A percentile compares a stretch with the other conserved stretches of the same genome.
phyloP scores from a whole-genome alignment of 1,140 invertebrate genomes.

The Bombus confusus region DNA sequence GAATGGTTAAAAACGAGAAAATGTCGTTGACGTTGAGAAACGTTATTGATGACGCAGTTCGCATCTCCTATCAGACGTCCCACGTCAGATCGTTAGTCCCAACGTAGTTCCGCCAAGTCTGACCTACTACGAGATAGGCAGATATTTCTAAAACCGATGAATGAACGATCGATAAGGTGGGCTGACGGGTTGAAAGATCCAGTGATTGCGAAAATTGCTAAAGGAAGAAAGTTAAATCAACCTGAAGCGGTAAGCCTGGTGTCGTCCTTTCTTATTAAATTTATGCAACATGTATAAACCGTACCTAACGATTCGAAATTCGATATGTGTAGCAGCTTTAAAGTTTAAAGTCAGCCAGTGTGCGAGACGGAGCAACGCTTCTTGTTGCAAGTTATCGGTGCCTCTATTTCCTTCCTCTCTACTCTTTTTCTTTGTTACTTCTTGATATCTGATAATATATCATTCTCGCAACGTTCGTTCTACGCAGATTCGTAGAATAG shows the following conservation, averaged over 20 bases:
- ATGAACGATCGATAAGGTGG: constrained; percentile 43
- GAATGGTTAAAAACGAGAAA: not conserved
- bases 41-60: constrained; percentile 42
- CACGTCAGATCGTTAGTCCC: constrained; percentile 54
- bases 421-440: too few species aligned
- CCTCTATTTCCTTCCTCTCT: too few species aligned
- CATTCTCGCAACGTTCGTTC: too few species aligned
- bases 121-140: constrained; percentile 34
- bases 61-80: constrained; percentile 29
- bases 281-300: not conserved
- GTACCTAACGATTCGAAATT: not conserved
- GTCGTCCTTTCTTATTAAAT: not conserved
- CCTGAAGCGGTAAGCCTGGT: not conserved
- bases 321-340: not conserved
- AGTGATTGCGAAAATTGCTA: not conserved
- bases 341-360: not conserved
- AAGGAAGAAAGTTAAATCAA: constrained; percentile 9
- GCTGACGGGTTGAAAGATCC: constrained; percentile 25
- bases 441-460: too few species aligned
- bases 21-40: not conserved
- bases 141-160: constrained; percentile 54
- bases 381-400: too few species aligned
- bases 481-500: too few species aligned
- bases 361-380: too few species aligned
- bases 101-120: constrained; percentile 14